Evolutionary conservation across 2,113 vertebrate species (phyloP).

Genomic region (Mustela nigripes): DNA sequence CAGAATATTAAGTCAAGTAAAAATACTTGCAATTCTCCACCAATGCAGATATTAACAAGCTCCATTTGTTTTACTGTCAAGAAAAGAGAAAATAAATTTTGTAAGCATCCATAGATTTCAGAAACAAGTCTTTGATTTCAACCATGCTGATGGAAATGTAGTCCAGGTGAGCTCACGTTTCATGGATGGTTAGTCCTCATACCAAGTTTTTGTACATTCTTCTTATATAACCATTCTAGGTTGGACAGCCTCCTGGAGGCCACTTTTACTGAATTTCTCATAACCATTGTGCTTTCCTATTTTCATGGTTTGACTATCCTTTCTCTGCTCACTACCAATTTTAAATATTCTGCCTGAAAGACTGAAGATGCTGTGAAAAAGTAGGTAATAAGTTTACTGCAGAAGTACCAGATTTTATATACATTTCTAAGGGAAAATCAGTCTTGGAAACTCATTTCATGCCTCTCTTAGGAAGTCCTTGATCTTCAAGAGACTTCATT

Average conservation of each 20-base stretch:
- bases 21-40: not conserved
- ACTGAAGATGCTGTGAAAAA: slow-evolving; percentile 24
- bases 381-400: not conserved
- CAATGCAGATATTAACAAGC: not conserved
- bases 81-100: slow-evolving; percentile 13
- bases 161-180: slow-evolving; percentile 34
- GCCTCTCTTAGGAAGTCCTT: not conserved
- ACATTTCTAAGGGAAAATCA: not conserved
- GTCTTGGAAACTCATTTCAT: not conserved
- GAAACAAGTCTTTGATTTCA: not conserved
- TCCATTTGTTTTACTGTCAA: not conserved
- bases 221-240: not conserved
- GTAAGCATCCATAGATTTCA: not conserved
- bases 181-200: not conserved
- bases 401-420: not conserved
- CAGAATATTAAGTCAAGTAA: not conserved
- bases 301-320: not conserved
- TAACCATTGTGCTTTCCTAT: not conserved
- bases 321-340: not conserved
- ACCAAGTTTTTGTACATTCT: not conserved
- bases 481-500: not conserved
- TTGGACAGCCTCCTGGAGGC: not conserved
- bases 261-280: not conserved
- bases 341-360: slow-evolving; percentile 44
- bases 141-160: not conserved